Base-by-base conservation (phyloP, 2,113 vertebrate genomes). In the Lepus timidus region DNA sequence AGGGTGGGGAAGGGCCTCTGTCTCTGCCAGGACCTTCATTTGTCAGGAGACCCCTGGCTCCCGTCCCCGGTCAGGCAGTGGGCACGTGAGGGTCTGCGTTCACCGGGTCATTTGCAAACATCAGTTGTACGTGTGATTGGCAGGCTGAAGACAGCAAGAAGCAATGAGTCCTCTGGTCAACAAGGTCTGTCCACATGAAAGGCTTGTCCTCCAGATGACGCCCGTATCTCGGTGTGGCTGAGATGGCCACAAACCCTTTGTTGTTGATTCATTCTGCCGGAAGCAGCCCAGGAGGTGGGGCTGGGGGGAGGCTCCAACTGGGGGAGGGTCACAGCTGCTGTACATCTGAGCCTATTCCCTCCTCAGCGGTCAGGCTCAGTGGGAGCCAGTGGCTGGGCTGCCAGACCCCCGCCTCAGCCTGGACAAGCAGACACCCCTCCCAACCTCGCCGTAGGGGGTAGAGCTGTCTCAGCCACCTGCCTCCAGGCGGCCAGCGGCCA, bases 101-200 rank as follows among this genome's bases (percentile, higher is more conserved):
- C 39, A 68, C 4, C 0, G 27, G 61, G 39, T 68, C 89, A 33
- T 75, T 52, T 27, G 92, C 19, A 4, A 58, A 62, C 9, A 86
- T 55, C 92, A 33, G 12, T 78, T 2, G 31, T 44, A 7, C n/a
- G 76, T 33, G 25, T 61, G 85, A 76, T 12, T 64, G 93, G 88
- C 29, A 2, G 83, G 25, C 95, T 14, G 76, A 76, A 88, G 91
- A 80, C 85, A 88, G 90, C 52, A 52, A 93, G 84, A 90, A 84
- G 89, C 84, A 84, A 81, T 94, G 86, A 93, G 92, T 94, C 90
- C 93, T 93, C 84, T 67, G 67, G 85, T 91, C 39, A 64, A 29
- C 79, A 10, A 23, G 80, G 89, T 80, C 93, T 91, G 91, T 95
- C 92, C 87, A 92, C 93, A 96, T 94, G 65, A 96, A 97, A 95